Percentiles rank a stretch among this genome's conserved stretches.
These are phyloP conservation scores for Adineta ricciae DNA, from an alignment of 2,888 invertebrate genomes.

Conservation along the genomic window DNA sequence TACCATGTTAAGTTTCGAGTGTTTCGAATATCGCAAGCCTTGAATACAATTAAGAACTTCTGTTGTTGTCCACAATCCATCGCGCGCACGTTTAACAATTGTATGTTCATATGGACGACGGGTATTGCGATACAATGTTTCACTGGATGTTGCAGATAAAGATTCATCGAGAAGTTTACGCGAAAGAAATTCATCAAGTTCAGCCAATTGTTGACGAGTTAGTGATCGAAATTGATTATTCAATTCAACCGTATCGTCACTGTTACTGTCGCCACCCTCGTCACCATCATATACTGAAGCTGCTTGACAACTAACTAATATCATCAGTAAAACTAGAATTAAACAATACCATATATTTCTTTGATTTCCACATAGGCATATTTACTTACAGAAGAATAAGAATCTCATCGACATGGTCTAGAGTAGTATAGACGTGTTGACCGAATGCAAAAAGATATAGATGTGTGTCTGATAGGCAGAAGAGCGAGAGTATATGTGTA, in stretches of 20 bases:
- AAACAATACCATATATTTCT: neutral
- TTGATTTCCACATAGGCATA: neutral
- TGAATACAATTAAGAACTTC: conserved; percentile 4
- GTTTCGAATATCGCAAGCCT: neutral
- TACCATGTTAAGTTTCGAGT: neutral
- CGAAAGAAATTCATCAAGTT: neutral
- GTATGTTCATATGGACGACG: neutral
- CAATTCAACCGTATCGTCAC: neutral
- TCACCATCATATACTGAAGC: neutral
- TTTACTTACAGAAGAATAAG: neutral
- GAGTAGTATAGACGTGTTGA: neutral
- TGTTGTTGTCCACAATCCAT: conserved; percentile 2
- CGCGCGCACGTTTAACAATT: neutral
- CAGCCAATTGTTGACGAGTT: neutral
- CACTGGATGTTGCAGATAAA: neutral
- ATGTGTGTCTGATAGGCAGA: neutral
- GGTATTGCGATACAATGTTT: neutral
- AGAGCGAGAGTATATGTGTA: too few relatives aligned
- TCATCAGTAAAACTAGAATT: neutral
- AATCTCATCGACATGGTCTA: neutral
- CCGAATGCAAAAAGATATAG: neutral
- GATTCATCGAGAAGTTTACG: neutral
- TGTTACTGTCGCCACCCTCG: too few relatives aligned
- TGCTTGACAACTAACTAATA: neutral
- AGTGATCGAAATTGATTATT: neutral